Conservation (phyloP, 2,113 vertebrate genomes). For the Siphamia tubifer region DNA sequence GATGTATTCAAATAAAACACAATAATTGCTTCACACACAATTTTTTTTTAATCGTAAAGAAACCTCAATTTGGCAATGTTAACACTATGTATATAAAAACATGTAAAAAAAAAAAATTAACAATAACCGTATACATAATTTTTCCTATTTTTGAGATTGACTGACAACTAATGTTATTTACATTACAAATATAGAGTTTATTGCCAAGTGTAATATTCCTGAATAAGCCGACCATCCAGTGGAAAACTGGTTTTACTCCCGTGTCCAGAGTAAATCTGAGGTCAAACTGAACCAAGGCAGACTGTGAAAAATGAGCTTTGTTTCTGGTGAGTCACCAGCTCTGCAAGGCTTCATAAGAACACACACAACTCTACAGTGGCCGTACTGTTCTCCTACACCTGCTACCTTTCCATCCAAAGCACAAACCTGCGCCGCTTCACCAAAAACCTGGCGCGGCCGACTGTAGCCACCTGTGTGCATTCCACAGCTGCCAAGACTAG, state of each 20-base stretch:
- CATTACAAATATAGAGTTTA: constrained; percentile 34
- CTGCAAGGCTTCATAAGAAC: not conserved
- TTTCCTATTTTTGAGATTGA: constrained; percentile 4
- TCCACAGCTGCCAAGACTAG: constrained; percentile 25
- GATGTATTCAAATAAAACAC: constrained; percentile 18
- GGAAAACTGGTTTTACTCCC: constrained; percentile 28
- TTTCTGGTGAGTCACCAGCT: not conserved
- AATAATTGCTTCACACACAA: constrained; percentile 28
- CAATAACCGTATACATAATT: constrained; percentile 21
- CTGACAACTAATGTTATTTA: constrained; percentile 38
- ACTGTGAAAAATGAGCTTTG: not conserved
- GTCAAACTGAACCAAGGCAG: not conserved
- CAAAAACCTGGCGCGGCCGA: not conserved
- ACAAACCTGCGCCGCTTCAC: not conserved
- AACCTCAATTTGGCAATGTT: constrained; percentile 30
- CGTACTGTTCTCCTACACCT: constrained; percentile 50
- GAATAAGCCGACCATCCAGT: constrained; percentile 35
- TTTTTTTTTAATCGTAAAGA: constrained; percentile 28
- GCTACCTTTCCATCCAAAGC: constrained; percentile 28
- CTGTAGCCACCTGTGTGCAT: constrained; percentile 24
- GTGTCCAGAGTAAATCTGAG: not conserved
- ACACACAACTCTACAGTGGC: constrained; percentile 7
- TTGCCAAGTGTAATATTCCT: constrained; percentile 50
- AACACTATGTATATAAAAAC: constrained; percentile 67
- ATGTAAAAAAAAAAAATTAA: constrained; percentile 26